A percentile compares a stretch with the other conserved stretches of the same genome.
Evolutionary conservation across 35 echinoderm and acorn worm genomes (phyloP).

Genomic region (Chiridota heheva): DNA sequence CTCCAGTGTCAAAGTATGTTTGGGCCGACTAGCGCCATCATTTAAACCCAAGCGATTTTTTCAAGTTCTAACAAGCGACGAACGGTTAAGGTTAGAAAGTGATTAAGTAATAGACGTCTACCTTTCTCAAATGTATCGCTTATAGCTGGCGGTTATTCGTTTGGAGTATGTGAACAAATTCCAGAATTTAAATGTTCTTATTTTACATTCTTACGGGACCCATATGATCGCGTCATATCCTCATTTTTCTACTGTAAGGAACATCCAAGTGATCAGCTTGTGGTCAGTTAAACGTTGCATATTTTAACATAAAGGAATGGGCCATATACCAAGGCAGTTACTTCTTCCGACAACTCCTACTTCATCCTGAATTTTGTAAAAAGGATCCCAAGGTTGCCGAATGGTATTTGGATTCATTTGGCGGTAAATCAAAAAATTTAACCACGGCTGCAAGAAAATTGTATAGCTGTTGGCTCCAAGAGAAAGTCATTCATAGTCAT

Average conservation of each 20-base stretch:
- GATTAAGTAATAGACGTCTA: too few species aligned
- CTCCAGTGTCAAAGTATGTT: too few species aligned
- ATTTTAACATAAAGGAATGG: constrained; percentile 82
- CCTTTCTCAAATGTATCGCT: too few species aligned
- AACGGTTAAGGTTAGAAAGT: too few species aligned
- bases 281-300: constrained; percentile 52
- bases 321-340: constrained; percentile 91
- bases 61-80: too few species aligned
- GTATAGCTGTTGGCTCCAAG: constrained; percentile 85
- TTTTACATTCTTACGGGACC: constrained; percentile 88
- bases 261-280: constrained; percentile 82
- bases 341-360: constrained; percentile 81
- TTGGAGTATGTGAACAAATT: constrained; percentile 74
- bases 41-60: too few species aligned
- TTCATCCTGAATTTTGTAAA: constrained; percentile 68
- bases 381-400: not conserved
- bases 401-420: not conserved
- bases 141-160: constrained; percentile 82
- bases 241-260: constrained; percentile 77
- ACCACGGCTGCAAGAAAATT: too few species aligned
- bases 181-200: constrained; percentile 65
- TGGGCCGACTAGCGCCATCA: too few species aligned
- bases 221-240: constrained; percentile 85
- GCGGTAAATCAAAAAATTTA: not conserved
- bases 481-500: constrained; percentile 62